phyloP scores from a whole-genome alignment of 2,797 vertebrate species.

The Melanotaenia maccullochi region DNA sequence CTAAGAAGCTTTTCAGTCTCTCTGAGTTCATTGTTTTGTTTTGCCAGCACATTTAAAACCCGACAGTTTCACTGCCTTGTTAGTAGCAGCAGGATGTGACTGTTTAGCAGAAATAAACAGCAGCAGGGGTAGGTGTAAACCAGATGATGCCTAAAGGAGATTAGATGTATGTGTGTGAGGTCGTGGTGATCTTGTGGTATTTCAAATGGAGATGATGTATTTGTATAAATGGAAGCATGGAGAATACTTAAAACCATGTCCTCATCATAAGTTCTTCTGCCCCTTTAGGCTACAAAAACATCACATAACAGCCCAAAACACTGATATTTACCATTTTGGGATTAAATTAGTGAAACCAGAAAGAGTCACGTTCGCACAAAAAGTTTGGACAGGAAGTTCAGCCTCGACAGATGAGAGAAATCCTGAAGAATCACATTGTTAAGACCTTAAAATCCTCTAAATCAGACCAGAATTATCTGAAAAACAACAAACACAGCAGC shows the following conservation, averaged over 20 bases:
- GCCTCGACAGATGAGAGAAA: too few relatives aligned
- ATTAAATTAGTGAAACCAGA: too few relatives aligned
- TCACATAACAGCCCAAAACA: background rate
- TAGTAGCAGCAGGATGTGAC: background rate
- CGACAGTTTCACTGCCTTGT: background rate
- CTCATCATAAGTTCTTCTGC: background rate
- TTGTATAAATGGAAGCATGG: background rate
- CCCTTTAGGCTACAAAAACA: background rate
- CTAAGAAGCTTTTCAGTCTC: too few relatives aligned
- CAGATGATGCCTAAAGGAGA: background rate
- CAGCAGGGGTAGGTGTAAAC: too few relatives aligned
- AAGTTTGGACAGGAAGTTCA: too few relatives aligned
- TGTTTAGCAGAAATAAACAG: too few relatives aligned
- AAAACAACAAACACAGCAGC: background rate
- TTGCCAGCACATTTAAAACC: too few relatives aligned
- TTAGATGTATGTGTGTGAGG: background rate
- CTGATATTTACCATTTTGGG: background rate
- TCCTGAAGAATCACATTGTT: too few relatives aligned
- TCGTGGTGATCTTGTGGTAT: background rate
- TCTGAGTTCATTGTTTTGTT: too few relatives aligned
- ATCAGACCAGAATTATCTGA: too few relatives aligned
- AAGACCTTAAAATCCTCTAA: background rate
- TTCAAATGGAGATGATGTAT: background rate
- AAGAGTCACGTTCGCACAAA: too few relatives aligned
- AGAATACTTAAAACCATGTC: background rate